Evolutionary conservation across 1,140 invertebrate genomes (phyloP).

Genomic region (Hycleus phaleratus): DNA sequence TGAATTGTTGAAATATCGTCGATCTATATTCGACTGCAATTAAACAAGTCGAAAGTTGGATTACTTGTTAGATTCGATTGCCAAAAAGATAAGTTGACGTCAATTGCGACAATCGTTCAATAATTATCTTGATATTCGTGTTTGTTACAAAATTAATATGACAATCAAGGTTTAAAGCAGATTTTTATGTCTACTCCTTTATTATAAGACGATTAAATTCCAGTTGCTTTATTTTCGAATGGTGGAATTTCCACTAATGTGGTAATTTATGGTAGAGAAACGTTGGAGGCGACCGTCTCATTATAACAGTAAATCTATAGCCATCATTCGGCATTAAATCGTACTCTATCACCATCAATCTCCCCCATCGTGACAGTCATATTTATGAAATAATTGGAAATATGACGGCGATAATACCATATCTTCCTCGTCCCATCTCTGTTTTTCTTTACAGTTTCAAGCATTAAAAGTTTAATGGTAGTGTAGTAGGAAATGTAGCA

Average conservation of each 20-base stretch:
- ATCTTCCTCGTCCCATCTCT: too few relatives aligned
- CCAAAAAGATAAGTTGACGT: slow-evolving; percentile 22
- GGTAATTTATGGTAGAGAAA: too few relatives aligned
- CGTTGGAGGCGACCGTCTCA: too few relatives aligned
- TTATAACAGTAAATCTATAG: too few relatives aligned
- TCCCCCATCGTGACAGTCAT: slow-evolving; percentile 3
- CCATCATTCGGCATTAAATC: not conserved
- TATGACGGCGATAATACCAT: not conserved
- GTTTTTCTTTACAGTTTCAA: too few relatives aligned
- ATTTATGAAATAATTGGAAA: slow-evolving; percentile 15
- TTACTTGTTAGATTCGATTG: slow-evolving; percentile 15
- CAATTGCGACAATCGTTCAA: slow-evolving; percentile 21
- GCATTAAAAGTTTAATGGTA: too few relatives aligned
- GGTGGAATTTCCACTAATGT: too few relatives aligned
- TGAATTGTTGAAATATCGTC: slow-evolving; percentile 4
- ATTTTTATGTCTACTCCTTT: too few relatives aligned
- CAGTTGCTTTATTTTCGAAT: too few relatives aligned
- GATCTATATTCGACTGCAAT: slow-evolving; percentile 26
- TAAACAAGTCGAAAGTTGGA: slow-evolving; percentile 26
- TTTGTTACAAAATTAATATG: slow-evolving; percentile 18
- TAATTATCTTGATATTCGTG: slow-evolving; percentile 10
- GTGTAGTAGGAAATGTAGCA: too few relatives aligned
- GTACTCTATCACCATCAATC: slow-evolving; percentile 11
- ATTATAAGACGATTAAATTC: too few relatives aligned
- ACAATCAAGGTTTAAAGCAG: not conserved